Conservation (phyloP, 2,888 invertebrate genomes). For the Strigamia maritima region DNA sequence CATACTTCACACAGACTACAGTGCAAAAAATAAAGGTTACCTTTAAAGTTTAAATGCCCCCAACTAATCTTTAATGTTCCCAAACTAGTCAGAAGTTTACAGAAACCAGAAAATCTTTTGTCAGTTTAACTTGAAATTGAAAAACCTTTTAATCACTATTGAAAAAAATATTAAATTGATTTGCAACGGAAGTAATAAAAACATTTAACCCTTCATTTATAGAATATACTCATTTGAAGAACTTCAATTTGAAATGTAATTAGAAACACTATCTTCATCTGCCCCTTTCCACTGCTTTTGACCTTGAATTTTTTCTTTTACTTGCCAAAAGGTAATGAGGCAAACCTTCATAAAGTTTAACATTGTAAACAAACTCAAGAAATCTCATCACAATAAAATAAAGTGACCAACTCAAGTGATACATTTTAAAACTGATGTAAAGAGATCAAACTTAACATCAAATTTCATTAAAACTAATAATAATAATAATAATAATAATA, state of each 20-base stretch:
- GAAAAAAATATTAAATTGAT: neutral
- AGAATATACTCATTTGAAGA: neutral
- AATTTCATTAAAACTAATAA: no score
- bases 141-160: neutral
- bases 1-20: constrained; percentile 14
- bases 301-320: constrained; percentile 18
- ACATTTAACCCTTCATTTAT: neutral
- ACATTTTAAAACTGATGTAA: neutral
- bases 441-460: neutral
- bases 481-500: no score
- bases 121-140: neutral
- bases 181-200: neutral
- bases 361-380: neutral
- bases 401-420: neutral
- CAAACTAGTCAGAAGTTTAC: constrained; percentile 6
- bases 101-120: neutral
- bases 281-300: neutral
- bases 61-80: constrained; percentile 8
- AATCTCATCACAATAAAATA: neutral
- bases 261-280: constrained; percentile 9
- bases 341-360: constrained; percentile 2
- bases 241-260: constrained; percentile 19
- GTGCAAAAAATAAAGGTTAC: constrained; percentile 11
- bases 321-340: constrained; percentile 13
- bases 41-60: neutral